These are phyloP conservation scores for Listronotus oregonensis DNA, from an alignment of 1,140 invertebrate species.

Conservation along the genomic window DNA sequence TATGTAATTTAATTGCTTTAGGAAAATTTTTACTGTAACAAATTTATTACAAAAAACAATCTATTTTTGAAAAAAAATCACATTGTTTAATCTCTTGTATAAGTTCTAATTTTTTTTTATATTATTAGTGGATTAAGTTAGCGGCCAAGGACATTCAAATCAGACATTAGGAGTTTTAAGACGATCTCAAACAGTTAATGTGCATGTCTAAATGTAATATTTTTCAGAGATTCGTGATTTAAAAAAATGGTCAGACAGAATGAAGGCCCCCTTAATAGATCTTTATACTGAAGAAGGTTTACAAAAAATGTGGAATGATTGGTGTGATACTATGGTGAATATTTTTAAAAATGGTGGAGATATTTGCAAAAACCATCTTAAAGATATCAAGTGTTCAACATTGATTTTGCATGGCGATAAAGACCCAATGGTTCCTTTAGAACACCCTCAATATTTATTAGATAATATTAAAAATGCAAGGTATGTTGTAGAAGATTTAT, in stretches of 20 bases:
- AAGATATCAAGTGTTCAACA: conserved; percentile 72
- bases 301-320: conserved; percentile 69
- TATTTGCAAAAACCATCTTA: conserved; percentile 69
- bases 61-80: no score
- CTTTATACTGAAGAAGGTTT: conserved; percentile 80
- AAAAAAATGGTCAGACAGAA: conserved; percentile 77
- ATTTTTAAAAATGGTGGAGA: conserved; percentile 69
- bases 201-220: no score
- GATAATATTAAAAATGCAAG: conserved; percentile 68
- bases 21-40: no score
- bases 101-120: no score
- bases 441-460: conserved; percentile 75
- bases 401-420: conserved; percentile 82
- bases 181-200: no score
- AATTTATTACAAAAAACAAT: no score
- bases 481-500: conserved; percentile 62
- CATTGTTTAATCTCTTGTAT: no score
- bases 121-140: no score
- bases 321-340: conserved; percentile 70
- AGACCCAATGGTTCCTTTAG: conserved; percentile 74
- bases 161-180: no score
- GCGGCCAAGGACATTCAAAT: no score
- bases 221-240: conserved; percentile 67
- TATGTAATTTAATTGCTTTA: no score
- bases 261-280: conserved; percentile 74